phyloP scores from a whole-genome alignment of 1,140 invertebrate species.

The Aphis gossypii region DNA sequence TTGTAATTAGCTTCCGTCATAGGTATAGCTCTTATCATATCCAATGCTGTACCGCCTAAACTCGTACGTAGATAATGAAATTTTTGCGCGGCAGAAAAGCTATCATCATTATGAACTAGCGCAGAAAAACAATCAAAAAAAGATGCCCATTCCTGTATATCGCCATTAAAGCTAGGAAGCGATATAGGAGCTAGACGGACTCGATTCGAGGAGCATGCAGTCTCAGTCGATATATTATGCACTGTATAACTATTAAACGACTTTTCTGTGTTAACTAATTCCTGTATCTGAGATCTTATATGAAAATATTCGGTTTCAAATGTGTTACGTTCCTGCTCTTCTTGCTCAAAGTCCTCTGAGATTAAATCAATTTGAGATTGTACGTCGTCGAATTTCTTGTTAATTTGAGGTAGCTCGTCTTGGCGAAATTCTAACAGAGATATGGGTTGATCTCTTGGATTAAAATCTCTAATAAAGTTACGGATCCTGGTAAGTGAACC shows the following conservation, averaged over 20 bases:
- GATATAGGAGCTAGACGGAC: background rate
- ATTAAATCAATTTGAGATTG: background rate
- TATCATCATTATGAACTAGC: background rate
- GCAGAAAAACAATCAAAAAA: background rate
- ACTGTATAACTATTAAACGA: background rate
- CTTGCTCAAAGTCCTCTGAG: background rate
- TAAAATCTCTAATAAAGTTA: background rate
- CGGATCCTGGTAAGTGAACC: background rate
- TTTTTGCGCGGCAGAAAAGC: background rate
- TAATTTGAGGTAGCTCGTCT: background rate
- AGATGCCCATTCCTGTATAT: background rate
- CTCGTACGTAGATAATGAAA: background rate
- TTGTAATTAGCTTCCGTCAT: too few relatives aligned
- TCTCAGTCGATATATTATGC: background rate
- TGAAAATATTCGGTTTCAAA: background rate
- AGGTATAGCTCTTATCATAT: background rate
- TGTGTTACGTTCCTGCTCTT: background rate
- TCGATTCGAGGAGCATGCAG: background rate
- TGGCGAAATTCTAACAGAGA: background rate
- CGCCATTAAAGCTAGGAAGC: background rate
- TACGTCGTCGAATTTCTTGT: background rate
- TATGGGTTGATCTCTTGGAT: background rate
- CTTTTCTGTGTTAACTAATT: background rate
- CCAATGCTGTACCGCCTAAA: background rate
- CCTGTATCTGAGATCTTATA: background rate